Evolutionary conservation across 2,888 invertebrate genomes (phyloP), one percentile per base, ranked within the genome.

Genomic region (Agonum fuliginosum): DNA sequence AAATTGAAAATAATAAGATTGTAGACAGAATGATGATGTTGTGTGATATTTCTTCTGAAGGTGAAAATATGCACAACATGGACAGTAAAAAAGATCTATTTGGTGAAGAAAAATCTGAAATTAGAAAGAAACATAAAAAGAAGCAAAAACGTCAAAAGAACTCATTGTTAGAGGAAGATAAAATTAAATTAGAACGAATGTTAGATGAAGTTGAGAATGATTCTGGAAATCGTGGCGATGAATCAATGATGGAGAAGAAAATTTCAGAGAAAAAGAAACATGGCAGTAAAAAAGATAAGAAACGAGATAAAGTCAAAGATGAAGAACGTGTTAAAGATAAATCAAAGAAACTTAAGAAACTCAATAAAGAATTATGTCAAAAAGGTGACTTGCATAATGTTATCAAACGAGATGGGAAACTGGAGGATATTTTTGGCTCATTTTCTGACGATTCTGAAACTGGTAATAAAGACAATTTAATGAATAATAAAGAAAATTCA

Each of bases 401-500:
- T 72, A 83, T 86, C 0, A 91, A 93, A 82, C 91, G 93, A 79
- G 94, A 93, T 81, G 94, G 92, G 22, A 94, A 95, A 86, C 94
- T 95, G 93, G 95, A 95, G 85, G 95, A 95, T 81, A 95, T 96
- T 79, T 96, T 96, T 86, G 96, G 95, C 0, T 94, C 95, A 8
- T 88, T 95, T 78, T 95, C 96, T 0, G 96, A 95, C 81, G 91
- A 92, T 80, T 89, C 89, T 1, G 89, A 88, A 80, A 84, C 84
- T 78, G 85, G 85, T 8, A 78, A 79, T 34, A 85, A 85, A 82
- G 85, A 84, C 17, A 65, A 27, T 51, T 67, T 67, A 27, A 51
- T 73, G 37, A 79, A 76, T 30, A 78, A 86, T 20, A 82, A 81
- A 6, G 82, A 85, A 0, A 82, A 83, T n/a, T 83, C 83, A 0